Evolutionary conservation across 2,888 invertebrate species (phyloP), one percentile per base, ranked within the genome.

Genomic region (Drosophila hamatofila): DNA sequence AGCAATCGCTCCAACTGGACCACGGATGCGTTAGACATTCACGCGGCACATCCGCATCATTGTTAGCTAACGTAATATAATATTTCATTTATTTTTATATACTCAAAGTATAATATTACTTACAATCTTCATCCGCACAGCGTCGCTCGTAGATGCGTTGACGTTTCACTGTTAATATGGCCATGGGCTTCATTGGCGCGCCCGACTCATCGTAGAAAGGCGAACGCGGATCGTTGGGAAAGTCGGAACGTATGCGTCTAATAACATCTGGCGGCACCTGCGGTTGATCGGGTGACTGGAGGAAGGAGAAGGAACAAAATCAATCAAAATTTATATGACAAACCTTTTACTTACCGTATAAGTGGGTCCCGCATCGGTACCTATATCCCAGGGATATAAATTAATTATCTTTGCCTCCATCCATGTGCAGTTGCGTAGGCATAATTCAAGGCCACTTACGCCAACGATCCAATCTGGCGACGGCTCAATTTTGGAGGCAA

Each of bases 401-500:
- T 98, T 97, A 60, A 99, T 94, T 0, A 95, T 95, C 88, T 96
- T 95, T 37, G 96, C 95, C 66, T 95, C 95, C 0, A 96, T 94
- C 99, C 99, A 99, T 0, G 97, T 96, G 91, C 99, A 98, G 93
- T 99, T 98, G 9, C 94, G 92, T 71, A 96, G 94, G 91, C 99
- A 99, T 8, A 99, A 94, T 91, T 99, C 98, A 81, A 99, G 92
- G 3, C 97, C 96, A 2, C 97, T 97, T 0, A 99, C 96, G 1
- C 99, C 99, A 2, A 98, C 96, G 61, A 98, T 96, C 99, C 99
- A 99, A 93, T 99, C 99, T 0, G 99, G 99, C 0, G 98, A 98
- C 0, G 99, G 99, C 56, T 97, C 97, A 67, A 99, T 95, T 96
- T 98, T 99, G 2, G 98, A 97, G 0, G 98, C 97, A 30, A 99